These are phyloP conservation scores for Guaruba guarouba DNA, from an alignment of 2,113 vertebrate species.

Conservation along the genomic window DNA sequence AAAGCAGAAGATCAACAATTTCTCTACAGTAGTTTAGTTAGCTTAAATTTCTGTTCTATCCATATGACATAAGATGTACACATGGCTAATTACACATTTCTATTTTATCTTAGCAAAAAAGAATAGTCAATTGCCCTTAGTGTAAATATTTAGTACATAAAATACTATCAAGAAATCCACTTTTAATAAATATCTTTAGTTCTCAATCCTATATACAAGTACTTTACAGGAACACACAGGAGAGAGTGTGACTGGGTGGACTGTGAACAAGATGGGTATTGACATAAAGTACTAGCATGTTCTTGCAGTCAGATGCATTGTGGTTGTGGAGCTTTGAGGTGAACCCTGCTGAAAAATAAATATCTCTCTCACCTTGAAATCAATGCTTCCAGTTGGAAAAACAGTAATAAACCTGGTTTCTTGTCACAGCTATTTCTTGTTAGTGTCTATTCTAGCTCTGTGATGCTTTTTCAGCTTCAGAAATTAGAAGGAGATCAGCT, in stretches of 20 bases:
- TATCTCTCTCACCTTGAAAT: constrained; percentile 59
- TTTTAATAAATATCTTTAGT: constrained; percentile 92
- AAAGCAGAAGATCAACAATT: neutral
- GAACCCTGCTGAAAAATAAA: constrained; percentile 74
- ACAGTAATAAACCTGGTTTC: neutral
- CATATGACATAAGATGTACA: constrained; percentile 14
- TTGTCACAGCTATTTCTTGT: neutral
- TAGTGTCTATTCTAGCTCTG: neutral
- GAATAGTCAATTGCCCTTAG: constrained; percentile 44
- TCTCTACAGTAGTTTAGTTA: constrained; percentile 46
- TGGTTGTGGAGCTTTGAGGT: constrained; percentile 68
- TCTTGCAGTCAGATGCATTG: constrained; percentile 87
- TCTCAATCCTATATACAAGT: constrained; percentile 90
- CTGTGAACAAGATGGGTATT: constrained; percentile 58
- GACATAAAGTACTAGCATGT: constrained; percentile 69
- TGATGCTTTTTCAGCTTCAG: neutral
- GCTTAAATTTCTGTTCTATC: constrained; percentile 44
- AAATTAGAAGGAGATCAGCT: neutral
- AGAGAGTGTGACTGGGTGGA: constrained; percentile 71
- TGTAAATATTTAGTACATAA: constrained; percentile 72
- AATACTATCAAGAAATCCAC: constrained; percentile 76
- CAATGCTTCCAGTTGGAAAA: neutral
- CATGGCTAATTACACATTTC: constrained; percentile 22
- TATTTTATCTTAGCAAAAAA: constrained; percentile 40
- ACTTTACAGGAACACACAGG: constrained; percentile 81